Evolutionary conservation across 2,888 invertebrate genomes (phyloP).

Genomic region (Rhyacophila evoluta): DNA sequence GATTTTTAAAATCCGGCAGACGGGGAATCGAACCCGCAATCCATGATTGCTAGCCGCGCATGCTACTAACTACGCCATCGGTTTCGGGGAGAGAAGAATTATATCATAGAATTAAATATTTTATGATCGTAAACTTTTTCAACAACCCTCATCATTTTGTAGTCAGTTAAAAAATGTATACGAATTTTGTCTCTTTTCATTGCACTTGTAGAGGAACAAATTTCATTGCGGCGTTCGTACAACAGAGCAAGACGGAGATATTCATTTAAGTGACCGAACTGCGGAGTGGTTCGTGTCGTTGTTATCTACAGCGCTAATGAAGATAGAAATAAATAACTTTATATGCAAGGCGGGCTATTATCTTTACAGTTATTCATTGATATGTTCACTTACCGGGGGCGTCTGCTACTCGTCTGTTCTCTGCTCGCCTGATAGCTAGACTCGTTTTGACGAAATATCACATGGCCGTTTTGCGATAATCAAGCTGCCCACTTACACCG

Average conservation of each 20-base stretch:
- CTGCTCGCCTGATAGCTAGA: background rate
- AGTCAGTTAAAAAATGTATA: constrained; percentile 13
- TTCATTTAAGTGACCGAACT: constrained; percentile 26
- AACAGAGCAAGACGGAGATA: background rate
- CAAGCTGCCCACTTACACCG: background rate
- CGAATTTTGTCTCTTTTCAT: constrained; percentile 29
- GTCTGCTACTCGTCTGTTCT: constrained; percentile 32
- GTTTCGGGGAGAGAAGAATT: too few relatives aligned
- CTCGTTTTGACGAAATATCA: constrained; percentile 1
- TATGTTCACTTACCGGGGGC: constrained; percentile 36
- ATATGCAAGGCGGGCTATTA: constrained; percentile 39
- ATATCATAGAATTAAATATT: too few relatives aligned
- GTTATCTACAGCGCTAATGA: constrained; percentile 52
- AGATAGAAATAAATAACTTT: constrained; percentile 52
- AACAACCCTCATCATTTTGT: constrained; percentile 23
- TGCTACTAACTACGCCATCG: too few relatives aligned
- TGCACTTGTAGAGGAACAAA: constrained; percentile 1
- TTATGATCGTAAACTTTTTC: background rate
- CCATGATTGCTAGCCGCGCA: too few relatives aligned
- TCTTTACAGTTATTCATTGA: constrained; percentile 49
- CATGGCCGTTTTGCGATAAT: background rate
- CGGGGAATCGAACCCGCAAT: too few relatives aligned
- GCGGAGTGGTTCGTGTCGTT: constrained; percentile 49
- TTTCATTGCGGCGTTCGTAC: background rate
- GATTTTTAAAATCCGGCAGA: too few relatives aligned